A percentile compares a stretch with the other conserved stretches of the same genome.
These are phyloP conservation scores for Cryptoleucopteryx plumbea DNA, from an alignment of 2,113 vertebrate species.

Conservation along the genomic window DNA sequence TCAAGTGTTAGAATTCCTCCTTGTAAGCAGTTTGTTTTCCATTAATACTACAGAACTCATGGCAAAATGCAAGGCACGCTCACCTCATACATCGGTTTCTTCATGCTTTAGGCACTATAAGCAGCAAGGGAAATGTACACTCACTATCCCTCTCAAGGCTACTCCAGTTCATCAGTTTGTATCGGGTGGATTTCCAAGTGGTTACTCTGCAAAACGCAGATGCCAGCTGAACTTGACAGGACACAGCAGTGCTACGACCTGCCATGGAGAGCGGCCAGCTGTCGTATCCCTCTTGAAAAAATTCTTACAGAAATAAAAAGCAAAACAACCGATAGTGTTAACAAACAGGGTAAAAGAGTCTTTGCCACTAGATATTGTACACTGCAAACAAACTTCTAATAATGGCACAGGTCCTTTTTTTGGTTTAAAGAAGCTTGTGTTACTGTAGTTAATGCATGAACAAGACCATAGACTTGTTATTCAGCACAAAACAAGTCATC, in stretches of 20 bases:
- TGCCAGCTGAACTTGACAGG: neutral
- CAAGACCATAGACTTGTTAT: slow-evolving; percentile 39
- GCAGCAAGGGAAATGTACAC: neutral
- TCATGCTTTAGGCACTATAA: slow-evolving; percentile 45
- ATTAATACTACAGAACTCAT: slow-evolving; percentile 46
- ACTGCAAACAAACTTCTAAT: slow-evolving; percentile 34
- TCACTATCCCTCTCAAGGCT: neutral
- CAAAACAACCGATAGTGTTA: neutral
- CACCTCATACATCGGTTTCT: neutral
- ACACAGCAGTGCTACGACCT: neutral
- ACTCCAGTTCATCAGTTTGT: neutral
- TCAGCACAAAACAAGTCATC: slow-evolving; percentile 50
- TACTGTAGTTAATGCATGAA: slow-evolving; percentile 58
- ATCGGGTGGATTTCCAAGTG: neutral
- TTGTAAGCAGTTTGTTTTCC: slow-evolving; percentile 17
- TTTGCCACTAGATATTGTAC: slow-evolving; percentile 1
- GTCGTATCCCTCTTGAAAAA: neutral
- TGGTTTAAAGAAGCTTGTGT: slow-evolving; percentile 66
- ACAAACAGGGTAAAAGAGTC: slow-evolving; percentile 7
- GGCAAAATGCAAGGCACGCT: slow-evolving; percentile 62
- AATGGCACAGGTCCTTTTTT: slow-evolving; percentile 32
- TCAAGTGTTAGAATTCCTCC: neutral
- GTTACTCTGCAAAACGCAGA: neutral
- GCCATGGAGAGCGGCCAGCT: neutral
- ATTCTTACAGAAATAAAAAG: neutral